These are phyloP conservation scores for Liolophura sinensis DNA, from an alignment of 1,140 invertebrate genomes.

Conservation along the genomic window DNA sequence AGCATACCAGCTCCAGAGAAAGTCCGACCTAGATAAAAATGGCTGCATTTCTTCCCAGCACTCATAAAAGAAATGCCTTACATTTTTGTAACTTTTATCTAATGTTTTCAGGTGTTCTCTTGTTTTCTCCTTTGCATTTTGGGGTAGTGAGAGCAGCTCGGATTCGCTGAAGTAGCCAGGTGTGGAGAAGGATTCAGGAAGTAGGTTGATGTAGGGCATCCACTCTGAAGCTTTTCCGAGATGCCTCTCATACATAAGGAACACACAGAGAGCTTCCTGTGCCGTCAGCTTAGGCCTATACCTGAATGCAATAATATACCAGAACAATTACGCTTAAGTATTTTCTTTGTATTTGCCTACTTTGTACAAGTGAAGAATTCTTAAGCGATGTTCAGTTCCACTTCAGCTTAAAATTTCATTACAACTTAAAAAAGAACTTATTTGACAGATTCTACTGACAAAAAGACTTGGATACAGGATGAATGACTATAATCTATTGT, in stretches of 20 bases:
- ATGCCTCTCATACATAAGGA: conserved; percentile 62
- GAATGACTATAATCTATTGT: not conserved
- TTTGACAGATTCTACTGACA: not conserved
- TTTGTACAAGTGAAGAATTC: conserved; percentile 1
- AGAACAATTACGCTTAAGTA: not conserved
- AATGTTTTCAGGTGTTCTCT: conserved; percentile 21
- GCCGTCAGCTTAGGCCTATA: conserved; percentile 24
- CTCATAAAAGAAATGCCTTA: conserved; percentile 14
- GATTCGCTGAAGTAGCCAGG: conserved; percentile 38
- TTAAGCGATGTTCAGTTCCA: not conserved
- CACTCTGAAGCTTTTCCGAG: conserved; percentile 46
- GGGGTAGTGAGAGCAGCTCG: conserved; percentile 54
- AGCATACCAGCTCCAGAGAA: conserved; percentile 68
- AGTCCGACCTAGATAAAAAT: conserved; percentile 32
- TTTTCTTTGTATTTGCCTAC: not conserved
- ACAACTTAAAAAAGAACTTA: not conserved
- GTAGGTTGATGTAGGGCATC: conserved; percentile 64
- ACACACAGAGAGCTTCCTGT: conserved; percentile 62
- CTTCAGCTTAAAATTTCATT: not conserved
- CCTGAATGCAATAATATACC: conserved; percentile 22
- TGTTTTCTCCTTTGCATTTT: conserved; percentile 59
- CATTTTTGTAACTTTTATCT: conserved; percentile 12
- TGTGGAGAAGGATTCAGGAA: conserved; percentile 64
- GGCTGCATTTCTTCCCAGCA: conserved; percentile 22
- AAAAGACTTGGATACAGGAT: not conserved